A percentile compares a stretch with the other conserved stretches of the same genome.
Evolutionary conservation across 2,888 invertebrate species (phyloP).

Genomic region (Brachynemurus nebulosus): DNA sequence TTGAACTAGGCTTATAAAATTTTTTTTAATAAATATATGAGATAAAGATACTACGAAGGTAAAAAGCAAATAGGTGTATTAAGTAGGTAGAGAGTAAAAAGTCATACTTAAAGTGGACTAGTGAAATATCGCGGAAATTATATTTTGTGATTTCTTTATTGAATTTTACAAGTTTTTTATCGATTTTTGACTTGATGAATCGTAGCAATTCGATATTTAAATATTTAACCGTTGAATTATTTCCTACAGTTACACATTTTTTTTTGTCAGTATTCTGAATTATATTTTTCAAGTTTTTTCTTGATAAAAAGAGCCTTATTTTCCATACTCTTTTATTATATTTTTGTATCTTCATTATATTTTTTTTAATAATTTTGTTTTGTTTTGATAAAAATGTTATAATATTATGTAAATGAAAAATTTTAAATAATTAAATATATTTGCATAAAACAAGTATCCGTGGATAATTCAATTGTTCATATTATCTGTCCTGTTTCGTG

Average conservation of each 20-base stretch:
- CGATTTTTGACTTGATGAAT: too few relatives aligned
- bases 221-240: too few relatives aligned
- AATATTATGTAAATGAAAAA: neutral
- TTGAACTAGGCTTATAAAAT: too few relatives aligned
- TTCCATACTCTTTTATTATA: too few relatives aligned
- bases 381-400: neutral
- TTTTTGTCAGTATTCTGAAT: too few relatives aligned
- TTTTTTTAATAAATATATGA: neutral
- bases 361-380: neutral
- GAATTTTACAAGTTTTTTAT: too few relatives aligned
- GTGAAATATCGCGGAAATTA: neutral
- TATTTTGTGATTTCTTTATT: too few relatives aligned
- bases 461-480: conserved; percentile 2
- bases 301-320: too few relatives aligned
- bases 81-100: neutral
- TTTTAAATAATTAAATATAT: neutral
- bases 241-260: too few relatives aligned
- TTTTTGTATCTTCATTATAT: neutral
- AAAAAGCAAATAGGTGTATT: conserved; percentile 1
- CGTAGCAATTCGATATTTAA: too few relatives aligned
- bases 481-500: conserved; percentile 4
- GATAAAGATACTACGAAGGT: neutral
- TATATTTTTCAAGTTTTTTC: too few relatives aligned
- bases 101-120: neutral
- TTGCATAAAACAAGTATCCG: neutral